A percentile compares a stretch with the other conserved stretches of the same genome.
Evolutionary conservation across 2,797 vertebrate genomes (phyloP).

Genomic region (Galago senegalensis): DNA sequence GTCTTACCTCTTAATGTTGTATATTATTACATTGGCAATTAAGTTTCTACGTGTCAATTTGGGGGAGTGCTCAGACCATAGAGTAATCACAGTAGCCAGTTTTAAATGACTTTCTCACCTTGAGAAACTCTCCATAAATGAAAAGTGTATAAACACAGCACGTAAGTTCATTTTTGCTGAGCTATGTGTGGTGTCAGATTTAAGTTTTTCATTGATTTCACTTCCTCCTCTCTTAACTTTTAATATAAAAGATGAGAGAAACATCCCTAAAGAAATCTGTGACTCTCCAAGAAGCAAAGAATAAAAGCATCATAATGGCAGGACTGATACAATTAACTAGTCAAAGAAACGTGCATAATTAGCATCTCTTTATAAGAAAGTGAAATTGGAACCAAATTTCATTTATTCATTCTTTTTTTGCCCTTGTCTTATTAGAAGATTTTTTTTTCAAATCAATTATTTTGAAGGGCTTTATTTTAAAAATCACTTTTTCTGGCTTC

Average conservation of each 20-base stretch:
- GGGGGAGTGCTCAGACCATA: not conserved
- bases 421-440: not conserved
- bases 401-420: conserved; percentile 9
- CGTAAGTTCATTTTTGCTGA: not conserved
- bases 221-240: not conserved
- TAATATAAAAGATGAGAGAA: not conserved
- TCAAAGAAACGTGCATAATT: not conserved
- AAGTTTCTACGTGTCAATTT: no score
- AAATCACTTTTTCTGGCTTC: conserved; percentile 47
- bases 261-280: not conserved
- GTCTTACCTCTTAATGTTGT: not conserved
- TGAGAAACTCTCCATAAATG: not conserved
- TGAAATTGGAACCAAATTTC: not conserved
- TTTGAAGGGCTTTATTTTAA: not conserved
- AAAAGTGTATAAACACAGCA: not conserved
- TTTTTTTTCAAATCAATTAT: not conserved
- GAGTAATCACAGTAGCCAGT: not conserved
- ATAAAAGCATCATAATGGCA: not conserved
- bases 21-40: not conserved
- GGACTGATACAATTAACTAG: not conserved
- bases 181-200: not conserved
- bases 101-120: conserved; percentile 25
- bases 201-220: not conserved
- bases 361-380: not conserved
- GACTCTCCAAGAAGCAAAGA: not conserved